These are phyloP conservation scores for Lasioglossum morio DNA, from an alignment of 2,888 invertebrate species.

Conservation along the genomic window DNA sequence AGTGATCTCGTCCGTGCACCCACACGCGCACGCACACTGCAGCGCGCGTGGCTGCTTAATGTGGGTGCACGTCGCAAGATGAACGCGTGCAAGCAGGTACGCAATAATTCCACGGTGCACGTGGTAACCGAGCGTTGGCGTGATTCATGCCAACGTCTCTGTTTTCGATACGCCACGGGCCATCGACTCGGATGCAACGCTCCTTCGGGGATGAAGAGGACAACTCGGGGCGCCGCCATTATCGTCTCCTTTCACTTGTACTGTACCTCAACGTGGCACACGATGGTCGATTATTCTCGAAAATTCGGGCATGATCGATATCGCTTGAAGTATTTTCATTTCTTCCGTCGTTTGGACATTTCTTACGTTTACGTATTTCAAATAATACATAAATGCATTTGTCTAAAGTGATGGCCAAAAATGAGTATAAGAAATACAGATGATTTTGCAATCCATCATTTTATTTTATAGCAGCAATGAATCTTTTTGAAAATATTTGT, in stretches of 20 bases:
- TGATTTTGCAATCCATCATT: too few relatives aligned
- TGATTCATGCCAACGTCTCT: slow-evolving; percentile 55
- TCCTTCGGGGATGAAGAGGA: not conserved
- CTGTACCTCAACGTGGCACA: not conserved
- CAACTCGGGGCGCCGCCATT: not conserved
- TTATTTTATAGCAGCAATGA: too few relatives aligned
- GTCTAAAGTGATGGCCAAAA: too few relatives aligned
- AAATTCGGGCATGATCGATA: not conserved
- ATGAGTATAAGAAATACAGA: too few relatives aligned
- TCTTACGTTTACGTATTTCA: too few relatives aligned
- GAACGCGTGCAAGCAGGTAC: slow-evolving; percentile 61
- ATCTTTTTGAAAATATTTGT: too few relatives aligned
- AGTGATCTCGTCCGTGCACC: slow-evolving; percentile 53
- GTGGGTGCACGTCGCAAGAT: slow-evolving; percentile 58
- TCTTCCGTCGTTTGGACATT: too few relatives aligned
- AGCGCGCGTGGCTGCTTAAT: slow-evolving; percentile 30
- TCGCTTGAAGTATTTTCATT: too few relatives aligned
- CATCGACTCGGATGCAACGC: slow-evolving; percentile 24
- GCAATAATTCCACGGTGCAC: slow-evolving; percentile 62
- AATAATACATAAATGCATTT: too few relatives aligned
- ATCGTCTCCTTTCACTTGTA: not conserved
- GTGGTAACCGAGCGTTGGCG: slow-evolving; percentile 54
- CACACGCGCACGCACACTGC: slow-evolving; percentile 38
- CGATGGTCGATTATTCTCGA: not conserved
- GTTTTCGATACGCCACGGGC: slow-evolving; percentile 41